These are phyloP conservation scores for Ptychochromis oligacanthus DNA, from an alignment of 2,113 vertebrate species.

Conservation along the genomic window DNA sequence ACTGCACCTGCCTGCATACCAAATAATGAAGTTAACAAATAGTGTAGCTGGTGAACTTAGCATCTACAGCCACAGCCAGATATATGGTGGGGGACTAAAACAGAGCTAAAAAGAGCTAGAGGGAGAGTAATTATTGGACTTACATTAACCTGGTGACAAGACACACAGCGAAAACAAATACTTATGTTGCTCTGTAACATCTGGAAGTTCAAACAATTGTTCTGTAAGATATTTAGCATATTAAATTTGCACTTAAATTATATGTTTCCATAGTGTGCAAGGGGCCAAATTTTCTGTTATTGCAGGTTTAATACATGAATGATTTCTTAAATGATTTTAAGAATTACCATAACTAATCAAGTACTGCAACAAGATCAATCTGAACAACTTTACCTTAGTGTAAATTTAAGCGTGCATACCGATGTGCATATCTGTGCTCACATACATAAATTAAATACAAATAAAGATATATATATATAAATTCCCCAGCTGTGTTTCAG, in stretches of 20 bases:
- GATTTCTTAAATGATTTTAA: background rate
- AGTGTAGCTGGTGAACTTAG: background rate
- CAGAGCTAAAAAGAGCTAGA: background rate
- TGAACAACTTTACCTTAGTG: background rate
- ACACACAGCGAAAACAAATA: background rate
- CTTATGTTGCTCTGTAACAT: background rate
- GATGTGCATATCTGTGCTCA: background rate
- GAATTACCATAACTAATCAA: background rate
- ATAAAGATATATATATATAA: background rate
- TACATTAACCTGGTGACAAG: background rate
- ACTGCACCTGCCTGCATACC: background rate
- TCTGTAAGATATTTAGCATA: background rate
- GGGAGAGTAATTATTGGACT: background rate
- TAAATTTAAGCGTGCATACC: background rate
- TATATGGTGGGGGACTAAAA: background rate
- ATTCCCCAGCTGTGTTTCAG: conserved; percentile 19
- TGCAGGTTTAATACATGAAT: background rate
- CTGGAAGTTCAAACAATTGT: background rate
- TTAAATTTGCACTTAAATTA: background rate
- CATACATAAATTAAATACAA: background rate
- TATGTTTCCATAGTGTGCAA: background rate
- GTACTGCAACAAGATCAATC: background rate
- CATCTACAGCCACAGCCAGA: background rate
- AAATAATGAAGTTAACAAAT: background rate
- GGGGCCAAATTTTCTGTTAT: background rate